These are phyloP conservation scores for Ellobius talpinus DNA, from an alignment of 2,113 vertebrate genomes.

Conservation along the genomic window DNA sequence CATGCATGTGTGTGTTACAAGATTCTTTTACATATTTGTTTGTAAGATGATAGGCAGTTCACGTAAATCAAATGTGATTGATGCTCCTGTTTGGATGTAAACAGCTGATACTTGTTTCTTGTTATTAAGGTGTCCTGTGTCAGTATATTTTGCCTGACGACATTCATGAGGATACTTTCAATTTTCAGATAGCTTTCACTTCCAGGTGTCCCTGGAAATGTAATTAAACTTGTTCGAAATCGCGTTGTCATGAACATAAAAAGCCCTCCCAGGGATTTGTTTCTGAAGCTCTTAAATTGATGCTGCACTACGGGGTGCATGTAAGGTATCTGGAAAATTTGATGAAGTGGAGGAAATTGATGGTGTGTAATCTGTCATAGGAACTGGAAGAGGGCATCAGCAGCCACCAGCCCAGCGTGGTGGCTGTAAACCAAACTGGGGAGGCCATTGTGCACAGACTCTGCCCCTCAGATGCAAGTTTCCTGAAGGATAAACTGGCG, in stretches of 20 bases:
- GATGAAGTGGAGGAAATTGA: slow-evolving; percentile 42
- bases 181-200: slow-evolving; percentile 38
- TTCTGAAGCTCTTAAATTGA: not conserved
- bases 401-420: slow-evolving; percentile 89
- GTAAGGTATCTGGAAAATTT: not conserved
- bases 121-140: not conserved
- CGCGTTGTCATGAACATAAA: not conserved
- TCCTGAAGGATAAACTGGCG: slow-evolving; percentile 93
- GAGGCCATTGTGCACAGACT: slow-evolving; percentile 92
- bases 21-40: not conserved
- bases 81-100: not conserved
- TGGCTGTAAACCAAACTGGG: slow-evolving; percentile 89
- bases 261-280: not conserved
- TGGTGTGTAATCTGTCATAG: slow-evolving; percentile 84
- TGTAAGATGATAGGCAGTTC: not conserved
- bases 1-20: not conserved
- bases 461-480: slow-evolving; percentile 89
- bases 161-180: slow-evolving; percentile 6
- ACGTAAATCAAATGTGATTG: slow-evolving; percentile 13
- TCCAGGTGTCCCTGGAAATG: not conserved
- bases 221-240: slow-evolving; percentile 40
- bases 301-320: rapidly evolving
- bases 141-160: not conserved
- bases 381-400: slow-evolving; percentile 94
- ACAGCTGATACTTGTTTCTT: slow-evolving; percentile 35